phyloP scores from a whole-genome alignment of 2,797 vertebrate genomes.

The Leptoclinus maculatus region DNA sequence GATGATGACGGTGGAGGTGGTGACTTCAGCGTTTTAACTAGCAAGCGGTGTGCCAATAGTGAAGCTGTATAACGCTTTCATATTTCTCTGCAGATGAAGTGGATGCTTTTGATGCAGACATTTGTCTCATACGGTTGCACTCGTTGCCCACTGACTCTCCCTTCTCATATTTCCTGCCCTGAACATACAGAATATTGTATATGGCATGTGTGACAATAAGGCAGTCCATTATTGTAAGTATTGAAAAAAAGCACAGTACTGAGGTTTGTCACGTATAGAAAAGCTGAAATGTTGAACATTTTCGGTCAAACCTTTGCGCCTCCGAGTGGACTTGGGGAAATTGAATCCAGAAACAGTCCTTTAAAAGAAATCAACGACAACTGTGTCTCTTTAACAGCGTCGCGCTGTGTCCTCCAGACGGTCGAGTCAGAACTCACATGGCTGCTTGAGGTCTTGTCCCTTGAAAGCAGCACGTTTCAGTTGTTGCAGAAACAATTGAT shows the following conservation, averaged over 20 bases:
- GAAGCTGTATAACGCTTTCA: slow-evolving; percentile 27
- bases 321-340: neutral
- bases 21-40: slow-evolving; percentile 36
- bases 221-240: neutral
- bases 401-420: too few relatives aligned
- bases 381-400: too few relatives aligned
- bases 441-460: too few relatives aligned
- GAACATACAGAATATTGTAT: neutral
- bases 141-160: neutral
- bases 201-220: neutral
- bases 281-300: neutral
- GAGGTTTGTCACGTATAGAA: neutral
- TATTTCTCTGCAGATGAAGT: slow-evolving; percentile 23
- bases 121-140: slow-evolving; percentile 20
- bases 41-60: slow-evolving; percentile 14
- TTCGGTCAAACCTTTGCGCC: too few relatives aligned
- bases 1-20: slow-evolving; percentile 28
- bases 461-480: too few relatives aligned
- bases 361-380: too few relatives aligned
- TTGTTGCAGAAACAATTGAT: too few relatives aligned
- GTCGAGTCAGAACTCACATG: too few relatives aligned
- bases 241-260: neutral
- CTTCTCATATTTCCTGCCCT: neutral
- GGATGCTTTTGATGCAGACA: neutral
- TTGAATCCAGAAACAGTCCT: too few relatives aligned